phyloP scores from a whole-genome alignment of 1,140 invertebrate genomes.

The Polypedilum vanderplanki region DNA sequence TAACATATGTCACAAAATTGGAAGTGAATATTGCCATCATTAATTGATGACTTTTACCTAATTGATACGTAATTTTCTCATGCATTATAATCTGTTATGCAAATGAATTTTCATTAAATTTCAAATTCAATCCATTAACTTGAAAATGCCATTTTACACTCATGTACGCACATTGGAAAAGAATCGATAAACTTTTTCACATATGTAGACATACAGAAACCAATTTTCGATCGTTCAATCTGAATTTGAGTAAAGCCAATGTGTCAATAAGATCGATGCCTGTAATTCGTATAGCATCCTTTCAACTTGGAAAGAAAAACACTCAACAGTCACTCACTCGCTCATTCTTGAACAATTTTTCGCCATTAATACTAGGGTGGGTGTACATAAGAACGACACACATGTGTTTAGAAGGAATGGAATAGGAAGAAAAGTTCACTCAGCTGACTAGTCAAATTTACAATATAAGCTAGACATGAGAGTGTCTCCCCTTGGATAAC shows the following conservation, averaged over 20 bases:
- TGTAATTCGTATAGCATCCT: neutral
- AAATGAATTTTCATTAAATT: neutral
- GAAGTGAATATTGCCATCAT: neutral
- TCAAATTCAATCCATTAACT: neutral
- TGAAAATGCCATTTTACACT: neutral
- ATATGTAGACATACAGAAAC: neutral
- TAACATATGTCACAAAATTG: neutral
- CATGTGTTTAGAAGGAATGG: too few relatives aligned
- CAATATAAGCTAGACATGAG: too few relatives aligned
- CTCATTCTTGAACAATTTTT: neutral
- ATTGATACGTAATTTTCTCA: neutral
- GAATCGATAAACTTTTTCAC: too few relatives aligned
- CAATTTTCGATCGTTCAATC: conserved; percentile 12
- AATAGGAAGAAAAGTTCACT: too few relatives aligned
- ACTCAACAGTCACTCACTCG: neutral
- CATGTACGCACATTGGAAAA: neutral
- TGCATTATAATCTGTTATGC: neutral
- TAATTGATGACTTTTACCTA: conserved; percentile 9
- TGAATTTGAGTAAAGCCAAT: neutral
- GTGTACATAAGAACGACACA: too few relatives aligned
- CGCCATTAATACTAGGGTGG: neutral
- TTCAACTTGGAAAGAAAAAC: neutral
- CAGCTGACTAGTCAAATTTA: too few relatives aligned
- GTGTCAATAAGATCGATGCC: conserved; percentile 16
- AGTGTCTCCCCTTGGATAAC: too few relatives aligned